phyloP scores from a whole-genome alignment of 2,888 invertebrate species.

The Chironomus riparius region DNA sequence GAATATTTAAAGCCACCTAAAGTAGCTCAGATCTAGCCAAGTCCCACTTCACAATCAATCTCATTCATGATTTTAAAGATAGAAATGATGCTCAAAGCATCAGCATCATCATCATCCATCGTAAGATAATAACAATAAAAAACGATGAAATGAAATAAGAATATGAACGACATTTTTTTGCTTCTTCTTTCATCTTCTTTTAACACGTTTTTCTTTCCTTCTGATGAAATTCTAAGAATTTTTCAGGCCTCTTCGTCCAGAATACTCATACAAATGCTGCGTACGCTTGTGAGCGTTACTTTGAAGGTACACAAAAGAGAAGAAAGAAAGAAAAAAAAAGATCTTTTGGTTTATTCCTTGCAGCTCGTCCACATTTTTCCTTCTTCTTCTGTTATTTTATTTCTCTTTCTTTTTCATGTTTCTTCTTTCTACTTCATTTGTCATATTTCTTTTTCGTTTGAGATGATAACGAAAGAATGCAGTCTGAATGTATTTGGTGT shows the following conservation, averaged over 20 bases:
- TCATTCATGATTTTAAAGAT: no score
- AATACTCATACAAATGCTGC: background rate
- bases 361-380: background rate
- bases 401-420: background rate
- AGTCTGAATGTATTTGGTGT: slow-evolving; percentile 2
- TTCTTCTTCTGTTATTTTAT: background rate
- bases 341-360: background rate
- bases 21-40: no score
- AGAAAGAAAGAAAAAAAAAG: background rate
- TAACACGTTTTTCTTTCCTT: slow-evolving; percentile 14
- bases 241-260: background rate
- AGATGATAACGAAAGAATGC: slow-evolving; percentile 7
- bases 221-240: slow-evolving; percentile 26
- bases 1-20: no score
- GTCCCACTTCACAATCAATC: no score
- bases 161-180: slow-evolving; percentile 11
- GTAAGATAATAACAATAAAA: no score
- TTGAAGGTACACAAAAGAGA: background rate
- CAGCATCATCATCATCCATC: no score
- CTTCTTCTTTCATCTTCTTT: background rate
- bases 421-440: background rate
- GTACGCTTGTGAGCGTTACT: background rate
- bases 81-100: no score
- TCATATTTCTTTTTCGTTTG: background rate
- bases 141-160: background rate